These are phyloP conservation scores for Lithobates pipiens DNA, from an alignment of 2,797 vertebrate species.

Conservation along the genomic window DNA sequence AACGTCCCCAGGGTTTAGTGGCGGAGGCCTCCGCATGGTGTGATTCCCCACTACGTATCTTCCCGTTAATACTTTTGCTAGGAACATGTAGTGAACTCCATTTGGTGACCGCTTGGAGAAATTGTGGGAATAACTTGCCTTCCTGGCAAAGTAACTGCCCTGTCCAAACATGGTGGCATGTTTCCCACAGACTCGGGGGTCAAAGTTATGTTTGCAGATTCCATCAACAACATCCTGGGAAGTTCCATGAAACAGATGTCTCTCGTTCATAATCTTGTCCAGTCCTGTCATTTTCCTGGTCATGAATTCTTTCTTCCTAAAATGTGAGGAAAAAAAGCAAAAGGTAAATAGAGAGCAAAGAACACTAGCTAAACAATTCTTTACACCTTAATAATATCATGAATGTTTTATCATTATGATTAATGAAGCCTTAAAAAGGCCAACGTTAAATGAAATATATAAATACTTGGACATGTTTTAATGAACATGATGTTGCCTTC, in stretches of 20 bases:
- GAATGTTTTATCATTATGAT: not conserved
- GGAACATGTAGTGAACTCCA: constrained; percentile 97
- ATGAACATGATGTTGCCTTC: too few relatives aligned
- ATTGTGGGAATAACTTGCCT: constrained; percentile 96
- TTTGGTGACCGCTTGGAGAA: constrained; percentile 93
- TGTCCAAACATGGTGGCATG: constrained; percentile 99
- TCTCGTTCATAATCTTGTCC: constrained; percentile 91
- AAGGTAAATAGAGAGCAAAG: not conserved
- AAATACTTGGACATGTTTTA: too few relatives aligned
- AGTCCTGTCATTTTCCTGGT: constrained; percentile 89
- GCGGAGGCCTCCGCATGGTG: constrained; percentile 94
- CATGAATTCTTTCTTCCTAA: constrained; percentile 99
- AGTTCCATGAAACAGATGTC: constrained; percentile 97
- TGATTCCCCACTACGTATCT: constrained; percentile 95
- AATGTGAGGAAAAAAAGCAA: constrained; percentile 9
- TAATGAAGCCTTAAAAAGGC: too few relatives aligned
- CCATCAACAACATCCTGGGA: constrained; percentile 95
- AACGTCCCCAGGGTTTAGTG: constrained; percentile 87
- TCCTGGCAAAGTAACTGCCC: constrained; percentile 97
- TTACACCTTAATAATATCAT: not conserved
- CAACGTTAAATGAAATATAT: too few relatives aligned
- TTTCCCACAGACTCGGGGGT: constrained; percentile 95
- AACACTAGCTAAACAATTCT: not conserved
- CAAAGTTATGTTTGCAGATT: constrained; percentile 99
- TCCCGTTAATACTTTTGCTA: constrained; percentile 96